Percentiles rank a stretch among this genome's conserved stretches.
These are phyloP conservation scores for Salmo trutta DNA, from an alignment of 2,797 vertebrate species.

Conservation along the genomic window DNA sequence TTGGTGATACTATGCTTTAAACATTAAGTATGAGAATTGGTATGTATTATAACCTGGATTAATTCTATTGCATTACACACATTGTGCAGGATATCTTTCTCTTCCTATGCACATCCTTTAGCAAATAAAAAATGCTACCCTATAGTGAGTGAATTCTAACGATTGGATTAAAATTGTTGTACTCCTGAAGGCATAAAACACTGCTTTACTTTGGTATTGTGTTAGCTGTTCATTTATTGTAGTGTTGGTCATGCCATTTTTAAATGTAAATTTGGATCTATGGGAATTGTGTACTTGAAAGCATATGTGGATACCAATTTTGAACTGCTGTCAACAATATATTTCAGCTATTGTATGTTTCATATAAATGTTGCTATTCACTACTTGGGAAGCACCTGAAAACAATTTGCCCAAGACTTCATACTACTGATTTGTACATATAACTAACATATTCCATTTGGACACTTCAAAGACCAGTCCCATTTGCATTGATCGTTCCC, in stretches of 20 bases:
- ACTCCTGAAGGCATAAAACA: neutral
- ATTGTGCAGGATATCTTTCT: neutral
- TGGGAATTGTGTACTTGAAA: constrained; percentile 2
- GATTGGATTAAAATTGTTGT: constrained; percentile 9
- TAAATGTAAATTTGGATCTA: neutral
- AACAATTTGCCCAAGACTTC: no score
- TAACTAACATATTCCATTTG: neutral
- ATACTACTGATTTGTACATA: no score
- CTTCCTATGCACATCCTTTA: constrained; percentile 10
- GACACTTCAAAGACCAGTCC: neutral
- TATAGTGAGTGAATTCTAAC: neutral
- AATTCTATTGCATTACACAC: constrained; percentile 24
- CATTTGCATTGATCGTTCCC: constrained; percentile 4
- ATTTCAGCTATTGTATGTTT: neutral
- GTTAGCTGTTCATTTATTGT: neutral
- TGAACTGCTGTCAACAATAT: neutral
- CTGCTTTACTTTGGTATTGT: constrained; percentile 10
- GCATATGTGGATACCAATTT: constrained; percentile 1
- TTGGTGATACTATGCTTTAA: neutral
- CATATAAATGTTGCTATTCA: neutral
- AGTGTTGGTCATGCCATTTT: constrained; percentile 19
- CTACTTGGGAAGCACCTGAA: neutral
- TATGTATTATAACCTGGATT: constrained; percentile 7
- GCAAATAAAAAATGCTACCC: constrained; percentile 2
- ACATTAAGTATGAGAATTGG: constrained; percentile 6